Evolutionary conservation across 1,140 invertebrate genomes (phyloP).

Genomic region (Lordiphosa clarofinis): DNA sequence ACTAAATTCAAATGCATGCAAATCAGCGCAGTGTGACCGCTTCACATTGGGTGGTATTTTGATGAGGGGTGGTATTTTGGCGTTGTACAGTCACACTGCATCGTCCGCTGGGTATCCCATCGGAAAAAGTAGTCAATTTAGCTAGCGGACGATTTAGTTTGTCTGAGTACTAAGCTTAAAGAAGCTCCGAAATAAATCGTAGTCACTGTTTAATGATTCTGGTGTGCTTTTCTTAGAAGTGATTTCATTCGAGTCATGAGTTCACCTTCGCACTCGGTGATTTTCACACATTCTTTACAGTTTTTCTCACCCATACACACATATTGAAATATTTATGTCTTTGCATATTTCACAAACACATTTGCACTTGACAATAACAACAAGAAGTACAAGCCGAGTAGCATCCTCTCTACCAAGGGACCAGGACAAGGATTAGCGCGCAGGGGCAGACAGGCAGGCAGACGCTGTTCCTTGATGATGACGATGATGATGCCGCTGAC

Average conservation of each 20-base stretch:
- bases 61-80: too few species aligned
- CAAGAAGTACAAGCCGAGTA: slow-evolving; percentile 45
- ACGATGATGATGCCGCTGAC: slow-evolving; percentile 46
- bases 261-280: slow-evolving; percentile 26
- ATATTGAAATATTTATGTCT: slow-evolving; percentile 73
- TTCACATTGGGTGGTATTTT: too few species aligned
- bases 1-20: too few species aligned
- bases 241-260: slow-evolving; percentile 25
- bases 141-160: too few species aligned
- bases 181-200: too few species aligned
- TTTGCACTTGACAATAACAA: slow-evolving; percentile 75
- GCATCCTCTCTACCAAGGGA: slow-evolving; percentile 28
- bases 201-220: too few species aligned
- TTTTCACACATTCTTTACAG: slow-evolving; percentile 49
- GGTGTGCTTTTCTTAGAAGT: slow-evolving; percentile 1
- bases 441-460: slow-evolving; percentile 23
- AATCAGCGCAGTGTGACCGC: too few species aligned
- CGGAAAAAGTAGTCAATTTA: too few species aligned
- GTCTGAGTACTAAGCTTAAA: too few species aligned
- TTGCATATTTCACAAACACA: slow-evolving; percentile 72
- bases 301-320: slow-evolving; percentile 39
- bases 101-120: too few species aligned
- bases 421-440: slow-evolving; percentile 59
- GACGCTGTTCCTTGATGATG: slow-evolving; percentile 5
- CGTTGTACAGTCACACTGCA: too few species aligned